These are phyloP conservation scores for Pelobates cultripes DNA, from an alignment of 2,797 vertebrate genomes.

Conservation along the genomic window DNA sequence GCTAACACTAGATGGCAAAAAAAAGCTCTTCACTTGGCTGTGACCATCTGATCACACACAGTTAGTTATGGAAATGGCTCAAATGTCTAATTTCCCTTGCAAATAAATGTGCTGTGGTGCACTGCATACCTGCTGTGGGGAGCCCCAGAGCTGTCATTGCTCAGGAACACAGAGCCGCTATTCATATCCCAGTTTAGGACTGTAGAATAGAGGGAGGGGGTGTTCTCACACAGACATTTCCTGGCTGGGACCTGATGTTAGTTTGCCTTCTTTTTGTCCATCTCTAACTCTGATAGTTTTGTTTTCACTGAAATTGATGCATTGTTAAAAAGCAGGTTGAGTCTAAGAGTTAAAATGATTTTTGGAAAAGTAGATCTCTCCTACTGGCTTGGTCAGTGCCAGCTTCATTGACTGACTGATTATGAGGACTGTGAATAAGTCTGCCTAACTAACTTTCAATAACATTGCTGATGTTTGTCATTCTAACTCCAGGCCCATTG, in stretches of 20 bases:
- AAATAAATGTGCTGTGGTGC: conserved; percentile 25
- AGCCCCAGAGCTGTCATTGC: conserved; percentile 31
- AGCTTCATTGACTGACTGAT: conserved; percentile 46
- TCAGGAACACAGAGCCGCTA: conserved; percentile 41
- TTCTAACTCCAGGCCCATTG: conserved; percentile 33
- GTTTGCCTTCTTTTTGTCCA: background rate
- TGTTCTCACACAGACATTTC: conserved; percentile 39
- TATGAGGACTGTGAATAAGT: conserved; percentile 41
- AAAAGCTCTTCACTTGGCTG: conserved; percentile 18
- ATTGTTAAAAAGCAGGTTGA: background rate
- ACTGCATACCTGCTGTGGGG: conserved; percentile 45
- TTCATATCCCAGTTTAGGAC: conserved; percentile 40
- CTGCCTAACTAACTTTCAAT: conserved; percentile 46
- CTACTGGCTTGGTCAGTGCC: background rate
- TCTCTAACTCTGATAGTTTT: background rate
- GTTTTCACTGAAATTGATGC: conserved; percentile 17
- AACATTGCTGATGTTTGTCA: conserved; percentile 34
- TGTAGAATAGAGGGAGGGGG: conserved; percentile 24
- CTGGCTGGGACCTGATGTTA: conserved; percentile 36
- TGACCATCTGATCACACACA: conserved; percentile 35
- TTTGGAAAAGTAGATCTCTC: background rate
- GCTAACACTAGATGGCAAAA: conserved; percentile 5
- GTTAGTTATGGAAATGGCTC: conserved; percentile 72
- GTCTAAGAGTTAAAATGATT: background rate
- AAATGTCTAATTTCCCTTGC: conserved; percentile 64